Conservation (phyloP, 92 coral and sea anemone species). For the Zoanthus sociatus region DNA sequence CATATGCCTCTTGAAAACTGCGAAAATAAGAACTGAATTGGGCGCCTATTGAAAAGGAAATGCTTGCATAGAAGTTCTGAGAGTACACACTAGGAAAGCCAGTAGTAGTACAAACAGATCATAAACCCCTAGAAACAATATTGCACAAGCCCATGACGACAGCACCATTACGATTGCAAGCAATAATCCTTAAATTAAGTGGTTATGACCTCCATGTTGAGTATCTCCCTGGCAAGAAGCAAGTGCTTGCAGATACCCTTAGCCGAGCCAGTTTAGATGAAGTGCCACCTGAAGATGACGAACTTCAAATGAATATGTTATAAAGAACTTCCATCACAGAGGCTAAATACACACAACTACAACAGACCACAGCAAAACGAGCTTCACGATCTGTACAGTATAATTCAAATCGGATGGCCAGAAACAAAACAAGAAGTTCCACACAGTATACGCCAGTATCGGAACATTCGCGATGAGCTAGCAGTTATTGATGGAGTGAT, state of each 20-base stretch:
- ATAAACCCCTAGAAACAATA: conserved; percentile 62
- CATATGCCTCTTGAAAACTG: conserved; percentile 56
- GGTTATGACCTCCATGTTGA: conserved; percentile 55
- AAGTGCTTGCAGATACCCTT: conserved; percentile 47
- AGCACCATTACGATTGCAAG: conserved; percentile 56
- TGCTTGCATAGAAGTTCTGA: conserved; percentile 57
- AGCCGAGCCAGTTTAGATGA: conserved; percentile 60
- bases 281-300: conserved; percentile 52
- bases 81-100: conserved; percentile 58
- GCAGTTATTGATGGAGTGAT: conserved; percentile 51
- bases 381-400: conserved; percentile 57
- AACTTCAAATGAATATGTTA: conserved; percentile 59
- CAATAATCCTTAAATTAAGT: conserved; percentile 50
- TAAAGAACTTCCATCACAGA: conserved; percentile 62
- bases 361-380: conserved; percentile 66
- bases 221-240: conserved; percentile 54
- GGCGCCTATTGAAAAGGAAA: conserved; percentile 68
- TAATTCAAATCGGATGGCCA: conserved; percentile 57
- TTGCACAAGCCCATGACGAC: conserved; percentile 36
- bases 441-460: conserved; percentile 45
- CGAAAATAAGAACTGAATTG: conserved; percentile 50
- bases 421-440: conserved; percentile 60
- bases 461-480: conserved; percentile 59
- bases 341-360: conserved; percentile 58
- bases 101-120: conserved; percentile 59